Evolutionary conservation across 2,888 invertebrate species (phyloP).

Genomic region (Lepidochitona cinerea): DNA sequence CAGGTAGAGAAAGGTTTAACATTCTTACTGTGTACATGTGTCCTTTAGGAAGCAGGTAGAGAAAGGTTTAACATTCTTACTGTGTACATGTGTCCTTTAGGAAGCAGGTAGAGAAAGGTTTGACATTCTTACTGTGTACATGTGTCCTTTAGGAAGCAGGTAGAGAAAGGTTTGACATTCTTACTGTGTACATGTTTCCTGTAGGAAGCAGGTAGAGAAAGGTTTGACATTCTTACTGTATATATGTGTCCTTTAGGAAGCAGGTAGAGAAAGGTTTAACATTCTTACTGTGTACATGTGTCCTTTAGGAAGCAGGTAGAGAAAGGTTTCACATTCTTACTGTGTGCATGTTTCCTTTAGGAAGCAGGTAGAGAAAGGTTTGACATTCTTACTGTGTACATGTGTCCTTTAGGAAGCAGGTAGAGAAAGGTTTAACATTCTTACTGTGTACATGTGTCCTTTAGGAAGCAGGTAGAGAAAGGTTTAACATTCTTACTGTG

Average conservation of each 20-base stretch:
- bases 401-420: slow-evolving; percentile 63
- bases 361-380: slow-evolving; percentile 79
- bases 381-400: slow-evolving; percentile 87
- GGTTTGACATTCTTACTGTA: slow-evolving; percentile 86
- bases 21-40: too few species aligned
- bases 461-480: slow-evolving; percentile 77
- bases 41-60: slow-evolving; percentile 77
- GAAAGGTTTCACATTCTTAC: slow-evolving; percentile 83
- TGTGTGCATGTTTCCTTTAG: too few species aligned
- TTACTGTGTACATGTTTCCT: too few species aligned
- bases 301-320: slow-evolving; percentile 77
- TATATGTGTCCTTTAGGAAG: too few species aligned
- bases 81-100: too few species aligned
- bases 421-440: slow-evolving; percentile 86
- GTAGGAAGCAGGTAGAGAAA: slow-evolving; percentile 77
- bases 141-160: slow-evolving; percentile 63
- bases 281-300: too few species aligned
- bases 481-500: slow-evolving; percentile 86
- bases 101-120: slow-evolving; percentile 79
- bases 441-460: too few species aligned
- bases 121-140: slow-evolving; percentile 87
- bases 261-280: slow-evolving; percentile 82
- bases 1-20: slow-evolving; percentile 82
- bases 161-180: slow-evolving; percentile 86
- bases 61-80: slow-evolving; percentile 83